Base-by-base conservation (phyloP, 2,888 invertebrate species). In the Polyploca ridens region DNA sequence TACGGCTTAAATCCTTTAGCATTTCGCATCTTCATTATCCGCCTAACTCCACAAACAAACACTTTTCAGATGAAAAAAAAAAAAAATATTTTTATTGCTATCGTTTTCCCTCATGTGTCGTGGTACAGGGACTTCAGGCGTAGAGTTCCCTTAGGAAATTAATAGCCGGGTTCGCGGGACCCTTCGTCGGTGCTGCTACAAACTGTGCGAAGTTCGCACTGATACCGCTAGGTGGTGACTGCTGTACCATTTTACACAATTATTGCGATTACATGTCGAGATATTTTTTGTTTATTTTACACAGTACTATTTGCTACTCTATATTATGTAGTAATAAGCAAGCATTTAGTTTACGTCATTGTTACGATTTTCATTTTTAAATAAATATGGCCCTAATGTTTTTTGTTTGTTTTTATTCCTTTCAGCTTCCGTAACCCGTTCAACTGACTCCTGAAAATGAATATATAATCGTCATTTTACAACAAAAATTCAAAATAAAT, bases 61-160 rank as follows among this genome's bases (percentile, higher is more conserved):
- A 35, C 4, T 35, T 35, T 6, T 3, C 35, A 35, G 7, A 35
- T 6, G 7, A 6, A 35, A 35, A 6, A 35, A 6, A 6, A 46
- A 46, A 10, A 5, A 46, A 46, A 46, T 62, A 66, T 63, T 27
- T 60, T 66, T 35, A 6, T 35, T 38, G 68, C 54, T 67, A 68
- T 73, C 61, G 54, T 65, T 70, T 69, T 44, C 46, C 33, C 63
- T 27, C 60, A 10, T 7, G 61, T 79, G 49, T 70, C 90, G 65
- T 93, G 88, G 93, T 93, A 93, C 76, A 64, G 79, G 88, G 88
- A 72, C 67, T 70, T 71, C 78, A 88, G 83, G 88, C 86, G 87
- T 82, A 74, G 87, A 87, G 90, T 84, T 91, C 92, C 92, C 92
- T 90, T 91, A 91, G 92, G 92, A 93, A 93, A 94, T 93, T 92